phyloP scores from a whole-genome alignment of 2,113 vertebrate genomes.

The Alethe castanea region DNA sequence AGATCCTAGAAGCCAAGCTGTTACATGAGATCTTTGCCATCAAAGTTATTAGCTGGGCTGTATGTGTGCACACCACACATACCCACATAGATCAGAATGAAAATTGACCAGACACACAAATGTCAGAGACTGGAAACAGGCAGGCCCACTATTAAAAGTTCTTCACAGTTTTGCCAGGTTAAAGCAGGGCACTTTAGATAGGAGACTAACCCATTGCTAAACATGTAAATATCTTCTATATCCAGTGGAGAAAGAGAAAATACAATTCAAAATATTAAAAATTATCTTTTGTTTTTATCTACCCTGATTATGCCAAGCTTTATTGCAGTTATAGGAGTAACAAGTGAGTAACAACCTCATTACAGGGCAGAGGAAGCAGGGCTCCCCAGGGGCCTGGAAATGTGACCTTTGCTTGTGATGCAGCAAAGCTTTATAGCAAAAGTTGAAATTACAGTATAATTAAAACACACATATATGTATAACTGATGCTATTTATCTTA shows the following conservation, averaged over 20 bases:
- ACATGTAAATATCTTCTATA: neutral
- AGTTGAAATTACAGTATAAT: neutral
- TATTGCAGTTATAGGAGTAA: neutral
- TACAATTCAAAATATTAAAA: constrained; percentile 29
- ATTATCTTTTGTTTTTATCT: neutral
- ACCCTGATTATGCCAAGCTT: neutral
- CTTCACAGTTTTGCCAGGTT: neutral
- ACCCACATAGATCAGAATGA: neutral
- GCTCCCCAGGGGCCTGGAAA: constrained; percentile 23
- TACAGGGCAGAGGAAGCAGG: neutral
- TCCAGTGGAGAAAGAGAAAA: constrained; percentile 27
- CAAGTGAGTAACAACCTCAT: neutral
- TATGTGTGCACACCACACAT: fast-evolving
- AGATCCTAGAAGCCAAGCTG: neutral
- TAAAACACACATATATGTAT: neutral
- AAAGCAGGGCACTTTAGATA: neutral
- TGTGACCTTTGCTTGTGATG: constrained; percentile 2
- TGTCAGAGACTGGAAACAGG: neutral
- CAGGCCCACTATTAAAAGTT: neutral
- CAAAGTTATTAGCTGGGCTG: neutral
- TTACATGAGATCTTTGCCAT: neutral
- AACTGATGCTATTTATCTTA: neutral
- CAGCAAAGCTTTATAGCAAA: neutral
- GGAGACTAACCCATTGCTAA: neutral
- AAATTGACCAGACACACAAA: neutral